These are phyloP conservation scores for Lophotis ruficrista DNA, from an alignment of 2,113 vertebrate species.

Conservation along the genomic window DNA sequence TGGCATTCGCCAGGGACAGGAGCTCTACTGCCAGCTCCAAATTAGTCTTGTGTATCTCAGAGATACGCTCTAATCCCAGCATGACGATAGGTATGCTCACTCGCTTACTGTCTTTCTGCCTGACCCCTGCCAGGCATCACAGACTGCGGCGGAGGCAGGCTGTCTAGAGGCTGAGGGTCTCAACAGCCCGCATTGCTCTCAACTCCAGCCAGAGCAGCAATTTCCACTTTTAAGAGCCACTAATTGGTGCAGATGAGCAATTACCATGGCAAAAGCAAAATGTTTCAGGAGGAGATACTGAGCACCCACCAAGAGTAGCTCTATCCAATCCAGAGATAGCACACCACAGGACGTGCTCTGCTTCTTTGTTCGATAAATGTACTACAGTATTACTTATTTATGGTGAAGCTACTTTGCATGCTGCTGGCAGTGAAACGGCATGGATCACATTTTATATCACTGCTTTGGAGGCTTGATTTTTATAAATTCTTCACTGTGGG, in stretches of 20 bases:
- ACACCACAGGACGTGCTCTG: background rate
- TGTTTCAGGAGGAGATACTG: background rate
- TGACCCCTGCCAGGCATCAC: background rate
- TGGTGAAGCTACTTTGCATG: background rate
- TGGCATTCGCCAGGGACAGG: background rate
- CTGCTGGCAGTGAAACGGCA: background rate
- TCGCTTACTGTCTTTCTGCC: background rate
- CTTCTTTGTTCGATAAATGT: background rate
- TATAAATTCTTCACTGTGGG: background rate
- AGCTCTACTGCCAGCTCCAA: background rate
- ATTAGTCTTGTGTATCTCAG: background rate
- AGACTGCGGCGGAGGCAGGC: background rate
- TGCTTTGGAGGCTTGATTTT: background rate
- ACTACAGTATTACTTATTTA: slow-evolving; percentile 18
- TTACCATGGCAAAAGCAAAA: background rate
- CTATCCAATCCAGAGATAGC: background rate
- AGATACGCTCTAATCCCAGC: background rate
- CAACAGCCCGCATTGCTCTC: background rate
- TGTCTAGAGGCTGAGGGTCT: background rate
- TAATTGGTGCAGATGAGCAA: background rate
- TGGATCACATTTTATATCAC: background rate
- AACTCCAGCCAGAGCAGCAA: background rate
- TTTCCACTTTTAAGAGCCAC: background rate
- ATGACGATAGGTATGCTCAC: rapidly evolving
- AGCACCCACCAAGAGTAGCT: background rate